Conservation (phyloP, 1,140 invertebrate genomes). For the Mya arenaria region DNA sequence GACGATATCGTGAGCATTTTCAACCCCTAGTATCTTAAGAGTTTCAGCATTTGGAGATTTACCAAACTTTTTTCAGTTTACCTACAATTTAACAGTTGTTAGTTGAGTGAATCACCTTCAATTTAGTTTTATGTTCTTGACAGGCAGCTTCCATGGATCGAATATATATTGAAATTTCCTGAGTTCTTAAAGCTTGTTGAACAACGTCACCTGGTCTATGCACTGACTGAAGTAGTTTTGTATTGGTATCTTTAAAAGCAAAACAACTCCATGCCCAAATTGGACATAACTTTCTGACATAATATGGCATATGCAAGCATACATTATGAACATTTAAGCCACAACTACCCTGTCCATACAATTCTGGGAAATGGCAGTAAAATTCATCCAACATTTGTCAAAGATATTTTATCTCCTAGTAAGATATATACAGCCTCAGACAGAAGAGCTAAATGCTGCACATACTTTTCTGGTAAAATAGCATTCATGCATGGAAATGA, state of each 20-base stretch:
- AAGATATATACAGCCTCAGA: constrained; percentile 19
- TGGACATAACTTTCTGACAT: constrained; percentile 16
- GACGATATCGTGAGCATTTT: background rate
- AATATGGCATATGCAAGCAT: constrained; percentile 31
- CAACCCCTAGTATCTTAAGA: background rate
- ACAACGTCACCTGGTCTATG: constrained; percentile 56
- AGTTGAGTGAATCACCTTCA: constrained; percentile 21
- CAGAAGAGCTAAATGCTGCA: constrained; percentile 19
- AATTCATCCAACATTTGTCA: constrained; percentile 8
- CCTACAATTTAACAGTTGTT: constrained; percentile 35
- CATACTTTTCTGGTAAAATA: constrained; percentile 19
- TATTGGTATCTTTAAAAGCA: constrained; percentile 54
- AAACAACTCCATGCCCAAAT: constrained; percentile 61
- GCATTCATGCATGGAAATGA: constrained; percentile 27
- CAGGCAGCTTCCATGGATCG: background rate
- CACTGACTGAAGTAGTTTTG: constrained; percentile 46
- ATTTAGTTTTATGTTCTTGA: constrained; percentile 5
- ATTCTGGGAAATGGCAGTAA: background rate
- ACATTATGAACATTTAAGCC: constrained; percentile 46
- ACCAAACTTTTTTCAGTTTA: constrained; percentile 21
- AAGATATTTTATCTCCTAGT: constrained; percentile 29
- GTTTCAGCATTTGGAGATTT: constrained; percentile 13
- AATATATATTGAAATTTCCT: constrained; percentile 24
- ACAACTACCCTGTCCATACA: constrained; percentile 24
- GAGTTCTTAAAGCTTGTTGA: constrained; percentile 29